A percentile compares a stretch with the other conserved stretches of the same genome.
Conservation (phyloP, 1,140 invertebrate species). For the Tyrophagus putrescentiae region DNA sequence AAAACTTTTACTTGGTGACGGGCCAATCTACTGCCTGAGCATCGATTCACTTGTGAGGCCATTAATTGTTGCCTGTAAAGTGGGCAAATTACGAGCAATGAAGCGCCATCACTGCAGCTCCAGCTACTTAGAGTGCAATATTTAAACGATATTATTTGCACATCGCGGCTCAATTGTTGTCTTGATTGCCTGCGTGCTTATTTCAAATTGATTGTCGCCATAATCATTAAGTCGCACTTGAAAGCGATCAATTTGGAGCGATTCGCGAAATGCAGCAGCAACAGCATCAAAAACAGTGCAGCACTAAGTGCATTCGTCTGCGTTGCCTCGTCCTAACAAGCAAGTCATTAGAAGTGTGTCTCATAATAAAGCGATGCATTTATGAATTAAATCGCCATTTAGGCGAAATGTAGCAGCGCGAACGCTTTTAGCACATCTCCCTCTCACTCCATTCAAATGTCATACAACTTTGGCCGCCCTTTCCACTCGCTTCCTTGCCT, state of each 20-base stretch:
- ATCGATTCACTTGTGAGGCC: no score
- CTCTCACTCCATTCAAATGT: slow-evolving; percentile 13
- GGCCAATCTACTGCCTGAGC: no score
- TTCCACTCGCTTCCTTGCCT: no score
- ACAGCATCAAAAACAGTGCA: no score
- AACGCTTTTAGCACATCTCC: slow-evolving; percentile 5
- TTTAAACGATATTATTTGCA: no score
- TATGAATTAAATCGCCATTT: slow-evolving; percentile 16
- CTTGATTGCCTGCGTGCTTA: not conserved
- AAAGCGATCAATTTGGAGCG: slow-evolving; percentile 1
- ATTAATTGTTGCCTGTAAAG: no score
- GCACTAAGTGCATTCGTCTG: not conserved
- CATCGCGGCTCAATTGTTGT: not conserved
- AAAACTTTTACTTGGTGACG: no score
- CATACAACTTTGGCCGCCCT: slow-evolving; percentile 5
- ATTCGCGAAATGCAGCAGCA: no score
- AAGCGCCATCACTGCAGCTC: no score
- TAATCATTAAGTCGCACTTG: slow-evolving; percentile 1
- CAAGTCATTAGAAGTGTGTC: slow-evolving; percentile 11
- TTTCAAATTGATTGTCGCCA: slow-evolving; percentile 9
- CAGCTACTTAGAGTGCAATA: no score
- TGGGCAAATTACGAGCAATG: no score
- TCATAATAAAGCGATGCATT: slow-evolving; percentile 5
- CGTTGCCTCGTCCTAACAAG: not conserved
- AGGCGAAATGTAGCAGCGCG: not conserved